Evolutionary conservation across 2,113 vertebrate genomes (phyloP), one percentile per base, ranked within the genome.

Genomic region (Myocastor coypus): DNA sequence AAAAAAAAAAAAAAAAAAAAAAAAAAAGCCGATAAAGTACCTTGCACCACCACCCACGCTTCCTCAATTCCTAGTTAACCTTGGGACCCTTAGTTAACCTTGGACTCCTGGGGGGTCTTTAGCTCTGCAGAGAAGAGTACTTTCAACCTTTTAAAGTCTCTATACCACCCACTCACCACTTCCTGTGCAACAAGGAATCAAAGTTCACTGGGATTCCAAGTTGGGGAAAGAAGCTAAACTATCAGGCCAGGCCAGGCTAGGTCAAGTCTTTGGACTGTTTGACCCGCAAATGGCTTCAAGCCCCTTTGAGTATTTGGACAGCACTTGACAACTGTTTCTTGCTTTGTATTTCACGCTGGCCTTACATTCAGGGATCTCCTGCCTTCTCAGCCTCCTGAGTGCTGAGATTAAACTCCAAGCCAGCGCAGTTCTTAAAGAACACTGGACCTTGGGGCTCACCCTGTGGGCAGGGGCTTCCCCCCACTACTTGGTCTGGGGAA

Each of bases 121-220:
- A 83, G 55, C 57, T 83, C 19, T 32, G 26, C 1, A 42, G 81
- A 87, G 83, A 86, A 92, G 86, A 80, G 13, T 80, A 28, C 17
- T 90, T 89, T 63, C 85, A 94, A 90, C 71, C 40, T 94, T 96
- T 94, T 88, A 78, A 66, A 95, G 71, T 83, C 61, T 89, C 71
- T 95, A 40, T 24, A 37, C 13, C 3, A 2, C 4, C 8, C 4
- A 16, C 40, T 16, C 11, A 4, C 32, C 19, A 5, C 13, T 8
- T 42, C n/a, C 22, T 17, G 28, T 78, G n/a, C 26, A 59, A 55
- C 20, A 40, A 93, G 82, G 80, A 95, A 73, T 87, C 91, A 88
- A 88, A 92, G 89, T 91, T 96, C 55, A 95, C 57, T 37, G 55
- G 85, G 69, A 92, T 50, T 91, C 52, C 64, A 55, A 92, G 30